Evolutionary conservation across 2,797 vertebrate genomes (phyloP).

Genomic region (Atherinosoma microstoma): DNA sequence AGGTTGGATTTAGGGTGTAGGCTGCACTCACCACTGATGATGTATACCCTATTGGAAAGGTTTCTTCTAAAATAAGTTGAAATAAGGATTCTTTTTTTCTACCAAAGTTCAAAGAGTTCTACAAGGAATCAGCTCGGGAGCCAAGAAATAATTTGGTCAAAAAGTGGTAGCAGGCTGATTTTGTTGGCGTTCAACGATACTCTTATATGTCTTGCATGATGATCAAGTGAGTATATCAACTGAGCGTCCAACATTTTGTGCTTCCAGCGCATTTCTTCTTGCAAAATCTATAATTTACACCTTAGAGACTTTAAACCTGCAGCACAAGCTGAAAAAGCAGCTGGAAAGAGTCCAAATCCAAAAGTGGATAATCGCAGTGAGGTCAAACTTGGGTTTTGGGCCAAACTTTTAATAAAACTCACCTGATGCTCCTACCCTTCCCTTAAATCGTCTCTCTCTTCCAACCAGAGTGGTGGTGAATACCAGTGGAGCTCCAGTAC

Average conservation of each 20-base stretch:
- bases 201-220: not conserved
- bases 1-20: not conserved
- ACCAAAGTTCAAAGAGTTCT: not conserved
- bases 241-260: not conserved
- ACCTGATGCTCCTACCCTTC: not conserved
- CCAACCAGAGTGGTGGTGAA: conserved; percentile 81
- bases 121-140: not conserved
- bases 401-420: not conserved
- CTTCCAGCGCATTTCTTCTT: not conserved
- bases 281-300: conserved; percentile 8
- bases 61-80: no score
- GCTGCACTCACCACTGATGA: not conserved
- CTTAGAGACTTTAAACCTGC: not conserved
- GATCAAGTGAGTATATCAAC: not conserved
- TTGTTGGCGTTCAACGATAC: not conserved
- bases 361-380: conserved; percentile 5
- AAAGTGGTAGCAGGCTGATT: not conserved
- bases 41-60: no score
- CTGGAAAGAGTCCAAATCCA: conserved; percentile 1
- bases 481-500: conserved; percentile 87
- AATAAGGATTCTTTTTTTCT: no score
- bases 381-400: not conserved
- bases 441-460: conserved; percentile 16
- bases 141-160: not conserved
- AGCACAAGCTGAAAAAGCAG: conserved; percentile 1